These are phyloP conservation scores for Pholis gunnellus DNA, from an alignment of 2,113 vertebrate species.

Conservation along the genomic window DNA sequence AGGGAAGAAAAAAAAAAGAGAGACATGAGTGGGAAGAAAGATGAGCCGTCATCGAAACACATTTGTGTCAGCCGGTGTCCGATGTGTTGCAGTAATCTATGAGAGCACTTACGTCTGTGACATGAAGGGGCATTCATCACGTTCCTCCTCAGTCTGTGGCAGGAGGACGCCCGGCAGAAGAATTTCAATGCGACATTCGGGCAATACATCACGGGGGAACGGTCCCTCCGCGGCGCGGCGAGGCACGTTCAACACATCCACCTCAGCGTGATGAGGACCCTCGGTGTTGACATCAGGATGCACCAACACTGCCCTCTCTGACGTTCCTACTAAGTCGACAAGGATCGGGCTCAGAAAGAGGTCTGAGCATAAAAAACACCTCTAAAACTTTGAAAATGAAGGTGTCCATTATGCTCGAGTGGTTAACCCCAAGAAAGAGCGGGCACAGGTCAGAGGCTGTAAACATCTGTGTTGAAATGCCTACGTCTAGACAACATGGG, in stretches of 20 bases:
- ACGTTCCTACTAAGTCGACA: constrained; percentile 34
- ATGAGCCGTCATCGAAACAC: constrained; percentile 77
- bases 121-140: constrained; percentile 82
- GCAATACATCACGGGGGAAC: constrained; percentile 74
- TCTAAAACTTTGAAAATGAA: constrained; percentile 27
- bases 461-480: constrained; percentile 65
- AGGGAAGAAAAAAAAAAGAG: constrained; percentile 64
- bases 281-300: constrained; percentile 27
- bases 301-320: constrained; percentile 26
- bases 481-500: constrained; percentile 76
- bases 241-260: constrained; percentile 38
- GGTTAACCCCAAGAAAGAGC: constrained; percentile 27
- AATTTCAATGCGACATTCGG: constrained; percentile 76
- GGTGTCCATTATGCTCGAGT: constrained; percentile 21
- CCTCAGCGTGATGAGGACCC: constrained; percentile 34
- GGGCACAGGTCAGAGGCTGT: constrained; percentile 48
- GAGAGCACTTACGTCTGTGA: constrained; percentile 73
- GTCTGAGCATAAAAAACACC: neutral
- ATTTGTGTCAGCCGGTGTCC: constrained; percentile 76
- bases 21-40: constrained; percentile 74
- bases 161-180: constrained; percentile 45
- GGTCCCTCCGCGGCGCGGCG: constrained; percentile 18
- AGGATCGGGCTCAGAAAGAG: neutral
- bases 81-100: constrained; percentile 78
- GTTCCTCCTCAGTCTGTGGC: constrained; percentile 61